Base-by-base conservation (phyloP, 2,888 invertebrate species). In the Drosophila mulleri region DNA sequence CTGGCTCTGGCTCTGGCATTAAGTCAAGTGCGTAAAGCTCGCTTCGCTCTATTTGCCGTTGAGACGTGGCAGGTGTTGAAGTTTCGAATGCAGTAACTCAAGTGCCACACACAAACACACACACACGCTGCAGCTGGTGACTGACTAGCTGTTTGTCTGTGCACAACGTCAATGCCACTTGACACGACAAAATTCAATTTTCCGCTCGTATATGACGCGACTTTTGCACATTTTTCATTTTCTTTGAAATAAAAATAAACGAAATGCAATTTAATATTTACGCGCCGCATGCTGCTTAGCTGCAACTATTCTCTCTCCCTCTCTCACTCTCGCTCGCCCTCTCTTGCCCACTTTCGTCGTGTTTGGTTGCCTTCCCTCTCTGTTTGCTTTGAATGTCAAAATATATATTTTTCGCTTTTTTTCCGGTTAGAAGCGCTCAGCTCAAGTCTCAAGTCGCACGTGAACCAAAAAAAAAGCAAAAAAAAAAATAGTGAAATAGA, bases 181-280 rank as follows among this genome's bases (percentile, higher is more conserved):
- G 82, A 83, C 79, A 88, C 72, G 80, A 81, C 26, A 72, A 88
- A 88, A 87, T 85, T 86, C 79, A 87, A 89, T 85, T 89, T 87
- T 83, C 57, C 64, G 60, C 82, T 68, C 52, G 68, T 58, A 63
- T 72, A 63, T 75, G 66, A 60, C 67, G 65, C 80, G 80, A 80
- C 62, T 67, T 77, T 69, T 69, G 48, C 77, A 66, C 67, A 77
- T 77, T 80, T 76, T 80, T 67, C 74, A 56, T 68, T 62, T 72
- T 54, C 69, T 72, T 78, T 70, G 67, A 71, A 76, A 88, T 83
- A 58, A 71, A 89, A 73, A 59, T 60, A 70, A 64, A 59, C 52
- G 62, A 83, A 86, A 75, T 88, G 78, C 87, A 83, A 88, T 83
- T 78, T 88, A 74, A 83, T 83, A 85, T 88, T 83, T 85, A 80